These are phyloP conservation scores for Aphyosemion australe DNA, from an alignment of 2,113 vertebrate genomes.

Conservation along the genomic window DNA sequence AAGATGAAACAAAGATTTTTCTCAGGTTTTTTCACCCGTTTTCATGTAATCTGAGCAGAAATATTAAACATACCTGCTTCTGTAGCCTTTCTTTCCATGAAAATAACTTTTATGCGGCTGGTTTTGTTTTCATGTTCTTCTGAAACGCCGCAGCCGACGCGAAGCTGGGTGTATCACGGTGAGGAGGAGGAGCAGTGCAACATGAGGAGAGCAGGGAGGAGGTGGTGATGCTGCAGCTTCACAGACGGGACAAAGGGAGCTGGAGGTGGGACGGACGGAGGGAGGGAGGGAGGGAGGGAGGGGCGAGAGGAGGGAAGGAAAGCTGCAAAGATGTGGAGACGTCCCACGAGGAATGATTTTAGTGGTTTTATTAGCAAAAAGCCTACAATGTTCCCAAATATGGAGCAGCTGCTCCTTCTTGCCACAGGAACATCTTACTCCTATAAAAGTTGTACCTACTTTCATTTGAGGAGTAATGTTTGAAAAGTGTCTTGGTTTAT, in stretches of 20 bases:
- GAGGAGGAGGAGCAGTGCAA: not conserved
- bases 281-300: slow-evolving; percentile 42
- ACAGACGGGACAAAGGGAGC: slow-evolving; percentile 44
- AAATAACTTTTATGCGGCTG: slow-evolving; percentile 60
- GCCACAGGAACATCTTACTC: not conserved
- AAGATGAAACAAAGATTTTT: not conserved
- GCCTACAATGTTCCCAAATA: not conserved
- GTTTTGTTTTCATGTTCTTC: slow-evolving; percentile 25
- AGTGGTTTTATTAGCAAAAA: not conserved
- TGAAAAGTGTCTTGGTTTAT: slow-evolving; percentile 1
- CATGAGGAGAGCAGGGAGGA: slow-evolving; percentile 9
- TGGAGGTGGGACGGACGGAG: slow-evolving; percentile 50
- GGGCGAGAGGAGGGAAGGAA: not conserved
- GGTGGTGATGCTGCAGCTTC: slow-evolving; percentile 46
- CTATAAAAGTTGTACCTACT: not conserved
- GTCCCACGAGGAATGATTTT: not conserved
- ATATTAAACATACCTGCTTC: slow-evolving; percentile 52
- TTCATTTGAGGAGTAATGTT: not conserved
- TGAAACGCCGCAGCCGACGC: not conserved
- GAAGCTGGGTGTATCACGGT: not conserved
- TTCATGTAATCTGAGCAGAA: not conserved
- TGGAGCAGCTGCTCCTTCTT: not conserved
- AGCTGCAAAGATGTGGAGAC: slow-evolving; percentile 20
- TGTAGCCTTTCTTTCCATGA: slow-evolving; percentile 65
- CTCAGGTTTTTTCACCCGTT: not conserved